Evolutionary conservation across 2,797 vertebrate genomes (phyloP).

Genomic region (Philypnodon macrostomus): DNA sequence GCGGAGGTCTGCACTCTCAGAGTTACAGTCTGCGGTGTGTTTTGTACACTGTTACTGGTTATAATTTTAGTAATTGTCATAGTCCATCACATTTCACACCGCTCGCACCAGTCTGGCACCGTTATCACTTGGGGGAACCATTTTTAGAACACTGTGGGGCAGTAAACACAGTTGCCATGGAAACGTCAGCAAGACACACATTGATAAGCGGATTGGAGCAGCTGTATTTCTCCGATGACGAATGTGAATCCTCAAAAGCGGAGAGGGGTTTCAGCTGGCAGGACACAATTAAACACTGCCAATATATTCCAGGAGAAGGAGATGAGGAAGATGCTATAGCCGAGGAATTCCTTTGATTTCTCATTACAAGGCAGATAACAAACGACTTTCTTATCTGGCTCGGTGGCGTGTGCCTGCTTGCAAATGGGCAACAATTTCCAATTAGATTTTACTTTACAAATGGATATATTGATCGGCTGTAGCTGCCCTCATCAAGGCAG

Average conservation of each 20-base stretch:
- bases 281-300: slow-evolving; percentile 68
- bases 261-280: slow-evolving; percentile 62
- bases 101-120: slow-evolving; percentile 72
- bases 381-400: slow-evolving; percentile 59
- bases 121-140: slow-evolving; percentile 85
- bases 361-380: slow-evolving; percentile 65
- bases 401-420: too few relatives aligned
- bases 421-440: slow-evolving; percentile 63
- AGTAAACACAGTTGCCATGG: slow-evolving; percentile 90
- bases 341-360: slow-evolving; percentile 64
- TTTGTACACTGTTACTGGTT: too few relatives aligned
- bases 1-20: too few relatives aligned
- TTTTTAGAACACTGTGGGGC: slow-evolving; percentile 80
- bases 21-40: too few relatives aligned
- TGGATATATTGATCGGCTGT: slow-evolving; percentile 62
- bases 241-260: slow-evolving; percentile 77
- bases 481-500: slow-evolving; percentile 58
- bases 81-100: slow-evolving; percentile 59
- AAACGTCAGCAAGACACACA: slow-evolving; percentile 82
- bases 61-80: slow-evolving; percentile 65
- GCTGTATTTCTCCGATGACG: slow-evolving; percentile 78
- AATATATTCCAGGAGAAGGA: slow-evolving; percentile 37
- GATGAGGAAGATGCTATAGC: slow-evolving; percentile 19
- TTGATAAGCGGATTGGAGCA: slow-evolving; percentile 80
- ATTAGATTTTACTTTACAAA: slow-evolving; percentile 65